These are phyloP conservation scores for Anniella stebbinsi DNA, from an alignment of 2,797 vertebrate genomes.

Conservation along the genomic window DNA sequence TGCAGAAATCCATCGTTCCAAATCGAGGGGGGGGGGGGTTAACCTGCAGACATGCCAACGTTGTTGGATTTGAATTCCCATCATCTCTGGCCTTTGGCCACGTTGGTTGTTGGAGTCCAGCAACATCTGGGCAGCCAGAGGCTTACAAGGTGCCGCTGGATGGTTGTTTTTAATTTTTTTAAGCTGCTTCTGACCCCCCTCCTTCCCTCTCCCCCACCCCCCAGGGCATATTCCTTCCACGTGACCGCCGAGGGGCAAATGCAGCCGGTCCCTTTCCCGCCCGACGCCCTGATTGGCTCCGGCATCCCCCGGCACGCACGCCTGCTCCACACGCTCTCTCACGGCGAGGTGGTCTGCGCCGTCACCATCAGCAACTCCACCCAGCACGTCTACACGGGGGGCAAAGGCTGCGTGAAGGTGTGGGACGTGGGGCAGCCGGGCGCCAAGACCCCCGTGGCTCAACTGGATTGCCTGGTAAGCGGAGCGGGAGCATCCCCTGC, in stretches of 20 bases:
- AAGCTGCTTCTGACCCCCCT: fast-evolving
- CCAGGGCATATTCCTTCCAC: constrained; percentile 85
- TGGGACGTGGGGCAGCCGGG: constrained; percentile 90
- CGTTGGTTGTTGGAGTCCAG: too few species aligned
- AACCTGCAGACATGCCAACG: not conserved
- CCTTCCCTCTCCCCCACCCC: not conserved
- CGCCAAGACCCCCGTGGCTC: constrained; percentile 86
- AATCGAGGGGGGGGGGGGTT: too few species aligned
- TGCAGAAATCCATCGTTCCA: not conserved
- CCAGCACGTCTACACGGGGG: constrained; percentile 84
- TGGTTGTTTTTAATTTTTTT: too few species aligned
- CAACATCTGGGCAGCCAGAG: too few species aligned
- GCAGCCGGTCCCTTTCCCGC: constrained; percentile 84
- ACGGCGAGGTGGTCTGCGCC: constrained; percentile 85
- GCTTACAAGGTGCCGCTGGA: not conserved
- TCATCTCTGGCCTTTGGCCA: not conserved
- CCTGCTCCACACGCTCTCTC: constrained; percentile 83
- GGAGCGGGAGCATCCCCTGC: not conserved
- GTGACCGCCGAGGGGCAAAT: constrained; percentile 82
- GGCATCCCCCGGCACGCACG: constrained; percentile 83
- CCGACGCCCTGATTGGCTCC: constrained; percentile 81
- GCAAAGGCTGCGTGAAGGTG: constrained; percentile 89
- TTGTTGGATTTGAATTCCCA: not conserved
- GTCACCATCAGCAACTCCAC: constrained; percentile 87
- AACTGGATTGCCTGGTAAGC: constrained; percentile 87